Evolutionary conservation across 1,140 invertebrate species (phyloP).

Genomic region (Heliconius nattereri): DNA sequence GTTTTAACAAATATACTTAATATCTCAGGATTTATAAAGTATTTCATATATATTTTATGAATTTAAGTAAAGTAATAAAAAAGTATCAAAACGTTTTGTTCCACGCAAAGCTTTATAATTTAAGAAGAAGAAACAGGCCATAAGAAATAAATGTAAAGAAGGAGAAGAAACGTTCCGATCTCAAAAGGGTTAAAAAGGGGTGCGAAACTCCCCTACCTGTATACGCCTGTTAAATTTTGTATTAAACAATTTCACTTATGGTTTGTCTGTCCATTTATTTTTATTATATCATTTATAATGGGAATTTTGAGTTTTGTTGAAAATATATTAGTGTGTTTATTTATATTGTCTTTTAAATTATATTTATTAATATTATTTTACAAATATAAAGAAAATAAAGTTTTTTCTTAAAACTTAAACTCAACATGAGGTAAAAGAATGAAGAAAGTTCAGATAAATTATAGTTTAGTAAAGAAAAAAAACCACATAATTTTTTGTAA

Average conservation of each 20-base stretch:
- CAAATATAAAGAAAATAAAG: no score
- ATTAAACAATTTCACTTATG: slow-evolving; percentile 31
- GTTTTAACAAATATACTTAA: neutral
- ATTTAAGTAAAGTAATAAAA: slow-evolving; percentile 10
- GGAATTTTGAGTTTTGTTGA: no score
- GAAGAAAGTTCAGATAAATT: no score
- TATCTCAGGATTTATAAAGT: no score
- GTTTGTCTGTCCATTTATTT: slow-evolving; percentile 26
- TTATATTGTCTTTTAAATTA: neutral
- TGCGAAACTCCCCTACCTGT: slow-evolving; percentile 66
- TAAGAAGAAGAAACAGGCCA: slow-evolving; percentile 82
- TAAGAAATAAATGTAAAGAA: slow-evolving; percentile 82
- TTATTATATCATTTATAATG: slow-evolving; percentile 7
- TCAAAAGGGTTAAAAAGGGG: slow-evolving; percentile 75
- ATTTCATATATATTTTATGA: no score
- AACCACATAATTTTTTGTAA: neutral
- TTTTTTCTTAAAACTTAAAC: neutral
- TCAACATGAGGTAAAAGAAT: no score
- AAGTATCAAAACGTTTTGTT: slow-evolving; percentile 66
- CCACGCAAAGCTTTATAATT: slow-evolving; percentile 74
- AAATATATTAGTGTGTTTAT: neutral
- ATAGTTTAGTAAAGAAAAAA: neutral
- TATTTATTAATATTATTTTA: neutral
- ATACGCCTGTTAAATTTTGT: slow-evolving; percentile 33
- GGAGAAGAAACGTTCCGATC: slow-evolving; percentile 75